Evolutionary conservation across 2,888 invertebrate genomes (phyloP), one percentile per base, ranked within the genome.

Genomic region (Drosophila stalkeri): DNA sequence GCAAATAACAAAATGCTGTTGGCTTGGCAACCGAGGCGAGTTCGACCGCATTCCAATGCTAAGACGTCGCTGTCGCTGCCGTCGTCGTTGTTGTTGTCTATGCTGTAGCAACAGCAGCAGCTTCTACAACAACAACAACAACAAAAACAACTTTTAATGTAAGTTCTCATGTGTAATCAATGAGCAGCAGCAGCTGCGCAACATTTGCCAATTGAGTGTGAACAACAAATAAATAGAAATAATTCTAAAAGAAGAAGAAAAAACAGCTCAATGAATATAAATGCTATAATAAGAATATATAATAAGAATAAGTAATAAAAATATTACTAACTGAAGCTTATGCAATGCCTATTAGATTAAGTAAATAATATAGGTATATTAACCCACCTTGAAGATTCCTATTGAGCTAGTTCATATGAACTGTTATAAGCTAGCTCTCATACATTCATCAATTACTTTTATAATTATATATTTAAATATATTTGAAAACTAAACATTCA

Each of bases 31-130:
- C 85, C 76, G 77, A 83, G 90, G 86, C 90, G 81, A 84, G 91
- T 85, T 83, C 90, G 91, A 91, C 91, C 91, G 90, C 91, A 91
- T 91, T 91, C 91, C 91, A 86, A 87, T 82, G 85, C 71, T 85
- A 82, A 79, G 87, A 90, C 87, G 90, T 79, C 71, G 82, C 74
- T 69, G 65, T 52, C 8, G 81, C 70, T 68, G 64, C 47, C 6
- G 57, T 60, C 61, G 74, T 67, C 14, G 47, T 9, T 43, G 55
- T 39, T 37, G 59, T 57, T 64, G 79, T 69, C 81, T 67, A 77
- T 69, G 79, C 71, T 77, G 12, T 39, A 11, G 63, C 69, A 73
- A 49, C 63, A 55, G 41, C 60, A 39, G 8, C 16, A 44, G 41
- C 41, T n/a, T n/a, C 41, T 9, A 43, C 18, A 43, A 33, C 41